phyloP scores from a whole-genome alignment of 2,113 vertebrate genomes.

The Gymnobelideus leadbeateri region DNA sequence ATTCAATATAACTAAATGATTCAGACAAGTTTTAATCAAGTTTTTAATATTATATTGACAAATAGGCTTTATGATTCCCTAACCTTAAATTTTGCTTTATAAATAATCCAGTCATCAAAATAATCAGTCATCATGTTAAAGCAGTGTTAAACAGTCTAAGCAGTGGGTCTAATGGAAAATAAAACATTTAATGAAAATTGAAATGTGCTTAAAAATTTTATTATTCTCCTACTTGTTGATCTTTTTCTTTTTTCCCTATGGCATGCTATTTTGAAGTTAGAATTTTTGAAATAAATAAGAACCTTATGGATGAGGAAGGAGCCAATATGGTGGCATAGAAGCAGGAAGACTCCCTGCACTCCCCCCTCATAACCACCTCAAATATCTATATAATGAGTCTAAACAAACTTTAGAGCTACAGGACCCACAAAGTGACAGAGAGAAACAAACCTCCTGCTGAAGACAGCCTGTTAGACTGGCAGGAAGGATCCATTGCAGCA shows the following conservation, averaged over 20 bases:
- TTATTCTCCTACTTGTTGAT: constrained; percentile 24
- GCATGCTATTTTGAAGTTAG: background rate
- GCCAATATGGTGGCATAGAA: no score
- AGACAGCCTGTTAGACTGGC: no score
- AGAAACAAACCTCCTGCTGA: no score
- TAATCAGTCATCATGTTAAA: constrained; percentile 31
- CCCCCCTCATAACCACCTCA: no score
- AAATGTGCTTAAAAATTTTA: constrained; percentile 42
- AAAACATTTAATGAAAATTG: constrained; percentile 33
- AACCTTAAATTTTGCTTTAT: constrained; percentile 68
- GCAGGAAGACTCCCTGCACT: no score
- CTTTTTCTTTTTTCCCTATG: constrained; percentile 29
- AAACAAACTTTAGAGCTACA: no score
- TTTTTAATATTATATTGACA: constrained; percentile 73
- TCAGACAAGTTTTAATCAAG: constrained; percentile 73
- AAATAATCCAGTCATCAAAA: constrained; percentile 73
- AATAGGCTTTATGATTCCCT: constrained; percentile 68
- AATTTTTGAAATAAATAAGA: background rate
- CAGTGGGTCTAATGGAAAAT: constrained; percentile 40
- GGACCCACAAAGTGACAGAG: no score
- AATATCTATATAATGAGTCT: no score
- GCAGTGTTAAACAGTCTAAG: constrained; percentile 53
- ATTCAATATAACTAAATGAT: constrained; percentile 77
- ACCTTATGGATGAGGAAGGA: background rate
- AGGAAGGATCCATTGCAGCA: no score